Conservation (phyloP, 2,797 vertebrate genomes). For the Poeciliopsis gracilis region DNA sequence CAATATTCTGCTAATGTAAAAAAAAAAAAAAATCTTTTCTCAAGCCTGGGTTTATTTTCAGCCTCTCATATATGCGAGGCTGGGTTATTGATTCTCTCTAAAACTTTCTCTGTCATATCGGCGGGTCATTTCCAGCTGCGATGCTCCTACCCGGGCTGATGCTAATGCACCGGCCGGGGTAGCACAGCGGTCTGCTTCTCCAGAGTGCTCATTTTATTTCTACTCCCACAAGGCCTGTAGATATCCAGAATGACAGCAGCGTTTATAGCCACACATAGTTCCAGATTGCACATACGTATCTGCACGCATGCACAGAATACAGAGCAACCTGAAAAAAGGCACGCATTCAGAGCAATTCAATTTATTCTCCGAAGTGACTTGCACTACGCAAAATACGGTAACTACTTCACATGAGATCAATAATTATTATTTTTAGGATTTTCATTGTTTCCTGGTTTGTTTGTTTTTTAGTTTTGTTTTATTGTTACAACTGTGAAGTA, state of each 20-base stretch:
- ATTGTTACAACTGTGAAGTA: not conserved
- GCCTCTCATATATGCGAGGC: conserved; percentile 19
- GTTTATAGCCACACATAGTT: not conserved
- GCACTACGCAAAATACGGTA: no score
- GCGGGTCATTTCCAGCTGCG: conserved; percentile 60
- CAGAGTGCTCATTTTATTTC: conserved; percentile 22
- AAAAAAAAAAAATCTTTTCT: conserved; percentile 7
- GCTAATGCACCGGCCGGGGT: conserved; percentile 52
- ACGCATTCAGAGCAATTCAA: no score
- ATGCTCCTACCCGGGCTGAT: conserved; percentile 53
- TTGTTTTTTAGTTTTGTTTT: not conserved
- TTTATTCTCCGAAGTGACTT: no score
- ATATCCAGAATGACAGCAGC: conserved; percentile 7
- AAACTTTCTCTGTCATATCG: conserved; percentile 42
- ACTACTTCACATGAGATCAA: not conserved
- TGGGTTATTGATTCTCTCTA: conserved; percentile 51
- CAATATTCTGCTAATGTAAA: no score
- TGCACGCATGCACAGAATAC: not conserved
- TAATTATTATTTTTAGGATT: not conserved
- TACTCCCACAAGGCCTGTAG: not conserved
- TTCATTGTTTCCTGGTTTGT: not conserved
- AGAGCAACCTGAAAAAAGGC: not conserved
- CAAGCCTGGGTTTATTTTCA: conserved; percentile 3
- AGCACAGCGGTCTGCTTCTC: conserved; percentile 43
- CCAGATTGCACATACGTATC: not conserved